Percentiles rank a stretch among this genome's conserved stretches.
Conservation (phyloP, 2,113 vertebrate genomes). For the Fregetta grallaria region DNA sequence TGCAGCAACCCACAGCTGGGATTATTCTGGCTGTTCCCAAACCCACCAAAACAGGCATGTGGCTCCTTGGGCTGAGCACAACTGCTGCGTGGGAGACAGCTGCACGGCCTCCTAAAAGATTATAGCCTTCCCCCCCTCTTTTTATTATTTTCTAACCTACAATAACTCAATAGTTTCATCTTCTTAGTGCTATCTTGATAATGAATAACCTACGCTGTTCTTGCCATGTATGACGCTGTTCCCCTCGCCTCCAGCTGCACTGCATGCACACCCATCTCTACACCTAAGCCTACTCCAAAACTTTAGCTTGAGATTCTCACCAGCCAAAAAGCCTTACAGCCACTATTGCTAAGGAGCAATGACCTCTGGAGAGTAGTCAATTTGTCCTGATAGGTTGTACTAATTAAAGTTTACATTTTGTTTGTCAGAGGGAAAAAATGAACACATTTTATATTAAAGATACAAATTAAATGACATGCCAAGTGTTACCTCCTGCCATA, state of each 20-base stretch:
- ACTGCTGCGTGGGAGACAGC: not conserved
- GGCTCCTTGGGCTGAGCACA: not conserved
- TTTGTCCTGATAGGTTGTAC: not conserved
- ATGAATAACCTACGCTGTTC: not conserved
- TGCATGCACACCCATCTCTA: accelerated
- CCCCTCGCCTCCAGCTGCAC: not conserved
- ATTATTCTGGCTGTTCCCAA: not conserved
- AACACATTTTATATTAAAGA: not conserved
- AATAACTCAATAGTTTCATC: not conserved
- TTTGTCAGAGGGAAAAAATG: not conserved
- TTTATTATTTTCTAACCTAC: not conserved
- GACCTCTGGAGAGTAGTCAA: not conserved
- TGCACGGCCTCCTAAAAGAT: not conserved
- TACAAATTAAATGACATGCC: not conserved
- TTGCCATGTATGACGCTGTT: accelerated
- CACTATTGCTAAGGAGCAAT: not conserved
- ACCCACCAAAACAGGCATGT: not conserved
- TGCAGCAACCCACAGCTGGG: not conserved
- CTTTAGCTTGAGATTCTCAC: not conserved
- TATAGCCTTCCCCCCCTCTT: not conserved
- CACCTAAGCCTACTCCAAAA: not conserved
- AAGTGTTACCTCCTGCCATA: not conserved
- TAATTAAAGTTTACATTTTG: not conserved
- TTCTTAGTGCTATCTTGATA: not conserved
- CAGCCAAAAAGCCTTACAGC: not conserved